These are phyloP conservation scores for Lypha dubia DNA, from an alignment of 2,888 invertebrate genomes.

Conservation along the genomic window DNA sequence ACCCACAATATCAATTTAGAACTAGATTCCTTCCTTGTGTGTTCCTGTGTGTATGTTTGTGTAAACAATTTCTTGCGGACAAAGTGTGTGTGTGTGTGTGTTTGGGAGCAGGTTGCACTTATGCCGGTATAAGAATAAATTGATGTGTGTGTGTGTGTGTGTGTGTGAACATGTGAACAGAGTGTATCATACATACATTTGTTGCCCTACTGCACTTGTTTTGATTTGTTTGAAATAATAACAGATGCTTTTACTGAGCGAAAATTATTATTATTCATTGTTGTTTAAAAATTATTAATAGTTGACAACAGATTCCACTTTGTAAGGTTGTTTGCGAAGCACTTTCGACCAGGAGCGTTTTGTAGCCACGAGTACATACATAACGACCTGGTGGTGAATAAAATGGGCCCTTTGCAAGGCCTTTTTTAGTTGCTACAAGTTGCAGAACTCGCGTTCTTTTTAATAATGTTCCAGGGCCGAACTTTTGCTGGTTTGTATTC, in stretches of 20 bases:
- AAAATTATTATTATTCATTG: conserved; percentile 78
- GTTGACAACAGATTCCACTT: conserved; percentile 79
- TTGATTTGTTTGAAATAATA: conserved; percentile 83
- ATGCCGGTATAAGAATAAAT: conserved; percentile 3
- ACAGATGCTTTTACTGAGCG: conserved; percentile 80
- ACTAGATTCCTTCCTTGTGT: too few species aligned
- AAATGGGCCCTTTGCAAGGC: too few species aligned
- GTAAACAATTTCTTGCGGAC: conserved; percentile 60
- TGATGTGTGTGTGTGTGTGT: conserved; percentile 42
- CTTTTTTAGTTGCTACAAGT: not conserved
- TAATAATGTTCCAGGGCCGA: too few species aligned
- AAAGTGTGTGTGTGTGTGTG: conserved; percentile 5
- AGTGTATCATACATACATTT: conserved; percentile 45
- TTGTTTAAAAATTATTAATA: conserved; percentile 82
- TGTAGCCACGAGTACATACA: conserved; percentile 5
- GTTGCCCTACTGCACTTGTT: conserved; percentile 80
- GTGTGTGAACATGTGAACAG: not conserved
- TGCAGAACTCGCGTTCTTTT: too few species aligned
- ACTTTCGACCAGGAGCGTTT: conserved; percentile 72
- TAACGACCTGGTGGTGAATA: not conserved
- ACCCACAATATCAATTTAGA: conserved; percentile 78
- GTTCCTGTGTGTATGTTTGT: conserved; percentile 73
- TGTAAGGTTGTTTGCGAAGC: conserved; percentile 76
- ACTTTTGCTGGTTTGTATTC: too few species aligned
- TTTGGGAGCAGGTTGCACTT: conserved; percentile 32